Evolutionary conservation across 2,797 vertebrate species (phyloP).

Genomic region (Cyclura pinguis): DNA sequence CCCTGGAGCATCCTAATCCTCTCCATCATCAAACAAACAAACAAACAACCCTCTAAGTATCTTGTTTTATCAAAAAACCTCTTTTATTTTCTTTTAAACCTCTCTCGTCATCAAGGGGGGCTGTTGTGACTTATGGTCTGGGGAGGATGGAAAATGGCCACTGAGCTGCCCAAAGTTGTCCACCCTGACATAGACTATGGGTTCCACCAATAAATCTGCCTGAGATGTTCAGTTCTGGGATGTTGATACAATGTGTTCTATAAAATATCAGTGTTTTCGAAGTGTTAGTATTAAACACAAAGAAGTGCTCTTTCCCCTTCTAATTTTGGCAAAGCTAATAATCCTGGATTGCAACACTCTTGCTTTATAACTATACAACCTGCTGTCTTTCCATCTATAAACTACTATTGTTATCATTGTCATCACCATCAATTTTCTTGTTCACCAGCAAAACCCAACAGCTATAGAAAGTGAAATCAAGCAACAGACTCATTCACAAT

Average conservation of each 20-base stretch:
- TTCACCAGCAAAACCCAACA: not conserved
- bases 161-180: too few species aligned
- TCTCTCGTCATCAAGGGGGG: too few species aligned
- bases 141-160: too few species aligned
- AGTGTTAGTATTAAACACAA: constrained; percentile 18
- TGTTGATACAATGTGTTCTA: not conserved
- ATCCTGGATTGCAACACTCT: not conserved
- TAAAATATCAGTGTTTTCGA: not conserved
- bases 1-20: too few species aligned
- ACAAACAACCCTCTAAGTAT: too few species aligned
- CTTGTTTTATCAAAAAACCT: too few species aligned
- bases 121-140: too few species aligned
- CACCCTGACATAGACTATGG: too few species aligned
- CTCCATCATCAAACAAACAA: too few species aligned
- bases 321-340: not conserved
- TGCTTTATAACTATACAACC: not conserved
- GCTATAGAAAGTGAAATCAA: not conserved
- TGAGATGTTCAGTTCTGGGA: not conserved
- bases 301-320: not conserved
- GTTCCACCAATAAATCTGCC: not conserved
- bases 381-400: not conserved
- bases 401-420: not conserved
- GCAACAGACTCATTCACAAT: not conserved
- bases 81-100: too few species aligned
- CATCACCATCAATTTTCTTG: not conserved